Evolutionary conservation across 2,113 vertebrate genomes (phyloP).

Genomic region (Gnathonemus echidnorhynchus): DNA sequence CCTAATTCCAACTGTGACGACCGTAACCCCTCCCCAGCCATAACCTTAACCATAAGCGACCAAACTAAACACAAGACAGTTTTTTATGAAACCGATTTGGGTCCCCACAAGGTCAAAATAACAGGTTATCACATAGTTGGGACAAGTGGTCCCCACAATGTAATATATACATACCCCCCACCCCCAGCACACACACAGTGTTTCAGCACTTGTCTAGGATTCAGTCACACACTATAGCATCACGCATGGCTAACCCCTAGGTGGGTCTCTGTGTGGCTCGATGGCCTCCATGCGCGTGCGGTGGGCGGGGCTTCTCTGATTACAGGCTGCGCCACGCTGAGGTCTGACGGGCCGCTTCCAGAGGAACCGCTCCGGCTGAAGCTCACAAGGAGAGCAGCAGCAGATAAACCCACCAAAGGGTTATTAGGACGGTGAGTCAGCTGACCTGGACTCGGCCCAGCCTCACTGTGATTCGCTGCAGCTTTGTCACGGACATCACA

Average conservation of each 20-base stretch:
- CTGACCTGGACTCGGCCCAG: constrained; percentile 15
- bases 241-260: neutral
- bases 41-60: neutral
- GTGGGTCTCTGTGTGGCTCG: neutral
- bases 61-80: neutral
- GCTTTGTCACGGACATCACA: constrained; percentile 5
- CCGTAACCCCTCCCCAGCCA: neutral
- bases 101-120: neutral
- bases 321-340: neutral
- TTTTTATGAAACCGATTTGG: neutral
- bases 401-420: neutral
- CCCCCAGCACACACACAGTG: neutral
- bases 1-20: neutral
- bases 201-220: neutral
- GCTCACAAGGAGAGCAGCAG: neutral
- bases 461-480: constrained; percentile 20
- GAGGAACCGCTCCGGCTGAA: neutral
- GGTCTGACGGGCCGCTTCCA: neutral
- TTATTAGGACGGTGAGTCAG: neutral
- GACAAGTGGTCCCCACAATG: neutral
- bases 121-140: neutral
- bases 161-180: neutral
- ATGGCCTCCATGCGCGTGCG: neutral
- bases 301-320: neutral
- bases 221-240: neutral